Evolutionary conservation across 2,113 vertebrate species (phyloP).

Genomic region (Tragelaphus imberbis): DNA sequence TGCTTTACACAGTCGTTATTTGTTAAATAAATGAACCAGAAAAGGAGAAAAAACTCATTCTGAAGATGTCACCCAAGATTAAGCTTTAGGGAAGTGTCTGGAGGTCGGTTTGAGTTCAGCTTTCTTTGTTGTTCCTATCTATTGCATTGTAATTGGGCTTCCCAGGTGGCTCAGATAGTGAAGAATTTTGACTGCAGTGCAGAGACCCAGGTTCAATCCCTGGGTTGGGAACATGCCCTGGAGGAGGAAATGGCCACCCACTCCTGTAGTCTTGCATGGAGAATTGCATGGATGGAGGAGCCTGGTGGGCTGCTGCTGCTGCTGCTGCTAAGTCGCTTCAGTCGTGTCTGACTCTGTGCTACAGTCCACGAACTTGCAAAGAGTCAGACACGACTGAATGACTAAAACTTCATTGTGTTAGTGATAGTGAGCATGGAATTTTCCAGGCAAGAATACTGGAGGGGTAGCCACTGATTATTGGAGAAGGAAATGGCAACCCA

Average conservation of each 20-base stretch:
- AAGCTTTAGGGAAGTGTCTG: neutral
- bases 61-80: neutral
- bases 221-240: neutral
- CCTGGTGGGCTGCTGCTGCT: neutral
- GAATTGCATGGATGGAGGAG: neutral
- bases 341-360: neutral
- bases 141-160: neutral
- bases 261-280: neutral
- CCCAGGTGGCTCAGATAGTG: neutral
- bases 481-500: too few species aligned
- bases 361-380: neutral
- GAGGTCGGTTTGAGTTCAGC: neutral
- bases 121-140: neutral
- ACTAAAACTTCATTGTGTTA: neutral
- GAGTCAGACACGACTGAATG: neutral
- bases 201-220: neutral
- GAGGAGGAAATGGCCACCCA: neutral
- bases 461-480: neutral
- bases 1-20: neutral
- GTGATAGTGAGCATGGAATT: neutral
- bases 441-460: neutral
- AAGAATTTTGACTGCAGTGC: neutral
- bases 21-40: slow-evolving; percentile 22
- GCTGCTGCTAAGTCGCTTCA: too few species aligned
- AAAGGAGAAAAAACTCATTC: neutral